These are phyloP conservation scores for Anoplophora glabripennis DNA, from an alignment of 1,140 invertebrate genomes.

Conservation along the genomic window DNA sequence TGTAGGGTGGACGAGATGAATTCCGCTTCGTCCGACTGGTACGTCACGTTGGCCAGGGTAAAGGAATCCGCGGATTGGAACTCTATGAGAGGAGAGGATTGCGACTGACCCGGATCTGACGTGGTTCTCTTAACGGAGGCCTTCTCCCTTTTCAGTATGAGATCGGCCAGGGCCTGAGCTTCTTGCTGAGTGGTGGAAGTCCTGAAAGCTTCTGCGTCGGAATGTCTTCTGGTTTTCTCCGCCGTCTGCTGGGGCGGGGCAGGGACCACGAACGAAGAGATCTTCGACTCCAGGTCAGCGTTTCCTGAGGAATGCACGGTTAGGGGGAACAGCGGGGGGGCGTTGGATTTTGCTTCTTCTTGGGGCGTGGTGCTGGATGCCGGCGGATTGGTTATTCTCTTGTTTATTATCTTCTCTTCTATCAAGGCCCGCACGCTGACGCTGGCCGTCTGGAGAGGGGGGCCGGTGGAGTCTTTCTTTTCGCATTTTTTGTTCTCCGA, in stretches of 20 bases:
- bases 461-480: constrained; percentile 75
- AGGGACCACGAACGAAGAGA: constrained; percentile 61
- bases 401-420: constrained; percentile 89
- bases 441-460: constrained; percentile 82
- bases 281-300: constrained; percentile 49
- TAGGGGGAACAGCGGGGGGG: constrained; percentile 51
- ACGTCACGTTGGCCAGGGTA: constrained; percentile 59
- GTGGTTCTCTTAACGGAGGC: constrained; percentile 61
- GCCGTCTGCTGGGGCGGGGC: constrained; percentile 55
- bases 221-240: constrained; percentile 61
- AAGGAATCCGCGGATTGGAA: constrained; percentile 60
- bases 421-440: constrained; percentile 83
- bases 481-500: constrained; percentile 81
- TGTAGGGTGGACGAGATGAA: constrained; percentile 71
- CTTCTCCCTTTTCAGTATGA: constrained; percentile 62
- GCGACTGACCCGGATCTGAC: constrained; percentile 63
- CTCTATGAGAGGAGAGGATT: constrained; percentile 55
- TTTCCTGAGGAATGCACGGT: constrained; percentile 51
- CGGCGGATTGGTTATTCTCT: constrained; percentile 60
- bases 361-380: constrained; percentile 52
- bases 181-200: constrained; percentile 57
- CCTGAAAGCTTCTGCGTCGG: constrained; percentile 63
- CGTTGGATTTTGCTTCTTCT: constrained; percentile 54
- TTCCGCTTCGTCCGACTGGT: constrained; percentile 63
- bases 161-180: constrained; percentile 55